phyloP scores from a whole-genome alignment of 2,888 invertebrate species.

The Drosophila eohydei region DNA sequence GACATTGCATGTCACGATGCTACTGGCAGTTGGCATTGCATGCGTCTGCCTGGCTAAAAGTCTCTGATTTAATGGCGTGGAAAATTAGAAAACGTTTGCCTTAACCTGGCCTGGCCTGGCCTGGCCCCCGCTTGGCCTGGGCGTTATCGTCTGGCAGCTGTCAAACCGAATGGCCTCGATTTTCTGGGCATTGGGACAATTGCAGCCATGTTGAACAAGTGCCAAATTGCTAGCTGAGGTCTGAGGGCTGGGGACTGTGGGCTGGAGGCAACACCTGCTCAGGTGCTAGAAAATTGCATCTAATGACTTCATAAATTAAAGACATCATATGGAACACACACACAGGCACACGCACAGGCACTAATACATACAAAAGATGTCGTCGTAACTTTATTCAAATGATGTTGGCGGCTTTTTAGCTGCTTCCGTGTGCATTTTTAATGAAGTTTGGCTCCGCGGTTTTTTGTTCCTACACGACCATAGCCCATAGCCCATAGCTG shows the following conservation, averaged over 20 bases:
- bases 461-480: constrained; percentile 37
- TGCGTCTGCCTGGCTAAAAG: constrained; percentile 58
- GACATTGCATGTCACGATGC: constrained; percentile 41
- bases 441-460: constrained; percentile 66
- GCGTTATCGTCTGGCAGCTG: constrained; percentile 58
- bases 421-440: constrained; percentile 68
- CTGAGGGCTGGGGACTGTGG: neutral
- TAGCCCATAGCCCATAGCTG: constrained; percentile 1
- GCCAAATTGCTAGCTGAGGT: constrained; percentile 45
- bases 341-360: constrained; percentile 14
- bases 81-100: constrained; percentile 82
- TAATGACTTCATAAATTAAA: constrained; percentile 73
- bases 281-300: constrained; percentile 69
- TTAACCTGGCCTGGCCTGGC: constrained; percentile 23
- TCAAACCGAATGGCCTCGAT: constrained; percentile 67
- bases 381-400: constrained; percentile 45
- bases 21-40: constrained; percentile 53
- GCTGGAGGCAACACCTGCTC: constrained; percentile 23
- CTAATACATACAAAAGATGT: neutral
- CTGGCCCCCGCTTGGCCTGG: constrained; percentile 10
- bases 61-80: constrained; percentile 80
- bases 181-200: constrained; percentile 55
- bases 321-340: constrained; percentile 15
- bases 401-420: constrained; percentile 52
- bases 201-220: constrained; percentile 47